Percentiles rank a stretch among this genome's conserved stretches.
These are phyloP conservation scores for Rhinichthys klamathensis DNA, from an alignment of 2,113 vertebrate genomes.

Conservation along the genomic window DNA sequence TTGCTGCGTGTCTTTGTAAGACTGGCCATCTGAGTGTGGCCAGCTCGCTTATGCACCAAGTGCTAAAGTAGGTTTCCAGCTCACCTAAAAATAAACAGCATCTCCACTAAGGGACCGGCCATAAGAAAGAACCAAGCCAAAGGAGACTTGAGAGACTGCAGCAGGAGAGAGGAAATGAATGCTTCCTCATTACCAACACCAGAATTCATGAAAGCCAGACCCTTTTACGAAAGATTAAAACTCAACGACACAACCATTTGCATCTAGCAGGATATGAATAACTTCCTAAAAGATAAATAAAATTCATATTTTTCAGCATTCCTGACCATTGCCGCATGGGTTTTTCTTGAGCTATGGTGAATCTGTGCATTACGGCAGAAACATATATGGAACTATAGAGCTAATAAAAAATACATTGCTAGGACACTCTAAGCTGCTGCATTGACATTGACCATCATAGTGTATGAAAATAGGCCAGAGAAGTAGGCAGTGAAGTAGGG, in stretches of 20 bases:
- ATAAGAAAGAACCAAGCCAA: slow-evolving; percentile 48
- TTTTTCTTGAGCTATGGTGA: neutral
- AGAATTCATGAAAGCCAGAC: neutral
- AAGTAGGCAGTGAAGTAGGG: slow-evolving; percentile 67
- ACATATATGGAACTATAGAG: neutral
- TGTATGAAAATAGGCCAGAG: slow-evolving; percentile 73
- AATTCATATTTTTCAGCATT: neutral
- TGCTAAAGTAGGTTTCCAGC: slow-evolving; percentile 81
- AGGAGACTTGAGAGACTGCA: slow-evolving; percentile 53
- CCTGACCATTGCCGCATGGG: neutral
- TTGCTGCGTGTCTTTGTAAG: slow-evolving; percentile 33
- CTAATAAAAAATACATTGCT: slow-evolving; percentile 27
- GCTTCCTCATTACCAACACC: slow-evolving; percentile 17
- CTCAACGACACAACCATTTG: neutral
- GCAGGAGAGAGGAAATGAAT: slow-evolving; percentile 61
- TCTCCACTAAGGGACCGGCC: slow-evolving; percentile 61
- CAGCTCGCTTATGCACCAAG: slow-evolving; percentile 65
- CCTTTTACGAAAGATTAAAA: neutral
- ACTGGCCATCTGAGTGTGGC: slow-evolving; percentile 55
- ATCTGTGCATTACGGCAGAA: neutral
- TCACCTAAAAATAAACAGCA: slow-evolving; percentile 80
- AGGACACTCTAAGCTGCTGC: slow-evolving; percentile 56
- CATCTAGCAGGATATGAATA: neutral
- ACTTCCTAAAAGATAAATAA: neutral
- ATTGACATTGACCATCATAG: slow-evolving; percentile 68